These are phyloP conservation scores for Tetragonula clypearis DNA, from an alignment of 1,140 invertebrate genomes.

Conservation along the genomic window DNA sequence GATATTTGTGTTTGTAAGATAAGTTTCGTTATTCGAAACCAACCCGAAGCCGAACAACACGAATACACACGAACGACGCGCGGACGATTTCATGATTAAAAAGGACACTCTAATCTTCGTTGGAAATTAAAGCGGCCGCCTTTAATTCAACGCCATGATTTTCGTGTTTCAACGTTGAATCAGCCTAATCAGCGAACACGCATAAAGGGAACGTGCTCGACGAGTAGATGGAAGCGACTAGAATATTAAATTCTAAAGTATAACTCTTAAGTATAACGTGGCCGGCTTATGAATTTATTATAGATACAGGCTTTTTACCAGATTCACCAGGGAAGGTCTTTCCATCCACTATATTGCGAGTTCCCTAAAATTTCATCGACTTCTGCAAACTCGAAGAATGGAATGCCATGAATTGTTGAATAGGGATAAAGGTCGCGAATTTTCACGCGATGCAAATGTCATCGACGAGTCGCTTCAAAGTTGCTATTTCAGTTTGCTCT, in stretches of 20 bases:
- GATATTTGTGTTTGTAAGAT: neutral
- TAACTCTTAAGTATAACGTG: neutral
- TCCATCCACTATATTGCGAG: neutral
- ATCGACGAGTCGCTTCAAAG: too few species aligned
- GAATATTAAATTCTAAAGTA: neutral
- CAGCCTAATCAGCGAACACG: neutral
- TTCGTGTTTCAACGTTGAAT: neutral
- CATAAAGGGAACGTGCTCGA: neutral
- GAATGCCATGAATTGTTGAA: neutral
- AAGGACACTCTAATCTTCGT: neutral
- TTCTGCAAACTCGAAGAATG: neutral
- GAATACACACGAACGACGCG: neutral
- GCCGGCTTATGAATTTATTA: slow-evolving; percentile 3
- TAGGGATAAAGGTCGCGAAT: neutral
- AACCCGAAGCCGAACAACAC: neutral
- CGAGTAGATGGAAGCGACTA: neutral
- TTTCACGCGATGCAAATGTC: neutral
- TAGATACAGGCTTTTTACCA: neutral
- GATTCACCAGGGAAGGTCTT: neutral
- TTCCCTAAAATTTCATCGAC: neutral
- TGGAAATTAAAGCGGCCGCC: neutral
- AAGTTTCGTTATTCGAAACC: neutral
- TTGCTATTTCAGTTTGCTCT: neutral
- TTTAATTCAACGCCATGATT: neutral
- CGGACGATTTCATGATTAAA: slow-evolving; percentile 6